Conservation (phyloP, 2,888 invertebrate species). For the Lathronympha strigana region DNA sequence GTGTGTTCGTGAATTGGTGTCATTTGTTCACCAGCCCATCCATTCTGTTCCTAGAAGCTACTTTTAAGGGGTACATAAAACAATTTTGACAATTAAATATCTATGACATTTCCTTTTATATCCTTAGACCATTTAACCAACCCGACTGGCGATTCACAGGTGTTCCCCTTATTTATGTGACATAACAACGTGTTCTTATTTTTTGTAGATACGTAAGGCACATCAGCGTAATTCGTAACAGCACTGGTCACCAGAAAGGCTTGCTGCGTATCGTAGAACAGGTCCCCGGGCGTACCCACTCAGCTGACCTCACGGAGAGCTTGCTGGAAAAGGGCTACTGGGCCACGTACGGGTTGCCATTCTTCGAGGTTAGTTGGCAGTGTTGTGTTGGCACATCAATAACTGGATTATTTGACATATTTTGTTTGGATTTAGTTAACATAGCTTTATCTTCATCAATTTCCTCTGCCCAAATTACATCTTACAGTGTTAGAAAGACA, state of each 20-base stretch:
- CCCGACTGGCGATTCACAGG: too few relatives aligned
- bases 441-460: not conserved
- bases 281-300: constrained; percentile 86
- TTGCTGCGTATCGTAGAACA: constrained; percentile 91
- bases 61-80: too few relatives aligned
- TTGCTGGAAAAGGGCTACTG: constrained; percentile 87
- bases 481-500: not conserved
- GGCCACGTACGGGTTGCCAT: constrained; percentile 87
- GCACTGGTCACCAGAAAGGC: constrained; percentile 67
- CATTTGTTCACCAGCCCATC: too few relatives aligned
- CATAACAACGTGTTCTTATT: too few relatives aligned
- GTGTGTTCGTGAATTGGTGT: too few relatives aligned
- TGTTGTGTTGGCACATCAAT: too few relatives aligned
- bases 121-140: too few relatives aligned
- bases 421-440: too few relatives aligned
- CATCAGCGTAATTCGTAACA: constrained; percentile 69
- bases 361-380: constrained; percentile 67
- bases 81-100: too few relatives aligned
- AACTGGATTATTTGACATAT: not conserved
- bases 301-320: constrained; percentile 87
- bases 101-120: too few relatives aligned
- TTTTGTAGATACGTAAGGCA: constrained; percentile 66
- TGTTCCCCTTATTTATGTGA: too few relatives aligned
- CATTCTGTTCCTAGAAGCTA: too few relatives aligned
- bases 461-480: not conserved